Conservation (phyloP, 1,140 invertebrate genomes). For the Acromyrmex heyeri region DNA sequence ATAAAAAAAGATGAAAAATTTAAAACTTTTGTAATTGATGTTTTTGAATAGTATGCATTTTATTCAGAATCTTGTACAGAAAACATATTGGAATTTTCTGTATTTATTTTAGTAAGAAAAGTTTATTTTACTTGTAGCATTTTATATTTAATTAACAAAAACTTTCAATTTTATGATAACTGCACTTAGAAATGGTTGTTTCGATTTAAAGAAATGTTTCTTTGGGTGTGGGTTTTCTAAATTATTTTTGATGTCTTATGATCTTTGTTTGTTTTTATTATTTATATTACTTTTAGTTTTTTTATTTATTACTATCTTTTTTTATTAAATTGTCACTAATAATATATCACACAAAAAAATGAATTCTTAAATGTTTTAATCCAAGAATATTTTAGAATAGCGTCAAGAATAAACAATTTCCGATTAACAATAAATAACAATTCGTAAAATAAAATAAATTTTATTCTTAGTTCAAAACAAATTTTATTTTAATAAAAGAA, state of each 20-base stretch:
- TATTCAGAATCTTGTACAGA: not conserved
- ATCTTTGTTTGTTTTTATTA: not conserved
- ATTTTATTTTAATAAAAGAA: too few species aligned
- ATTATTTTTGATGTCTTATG: not conserved
- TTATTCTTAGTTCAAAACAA: too few species aligned
- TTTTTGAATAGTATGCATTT: not conserved
- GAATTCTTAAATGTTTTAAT: too few species aligned
- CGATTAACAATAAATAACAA: too few species aligned
- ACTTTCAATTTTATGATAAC: not conserved
- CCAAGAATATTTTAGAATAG: too few species aligned
- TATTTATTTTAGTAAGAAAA: not conserved
- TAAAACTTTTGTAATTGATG: not conserved
- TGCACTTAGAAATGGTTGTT: too few species aligned
- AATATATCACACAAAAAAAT: too few species aligned
- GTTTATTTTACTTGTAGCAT: not conserved
- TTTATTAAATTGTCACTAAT: too few species aligned
- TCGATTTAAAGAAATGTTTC: too few species aligned
- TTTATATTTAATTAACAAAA: conserved; percentile 18
- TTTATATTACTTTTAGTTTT: not conserved
- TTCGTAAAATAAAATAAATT: too few species aligned
- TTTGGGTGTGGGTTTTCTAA: too few species aligned
- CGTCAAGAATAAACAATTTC: too few species aligned
- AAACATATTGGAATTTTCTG: not conserved
- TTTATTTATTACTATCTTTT: not conserved
- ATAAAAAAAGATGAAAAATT: not conserved